These are phyloP conservation scores for Odontocolon sp. DNA, from an alignment of 2,888 invertebrate genomes.

Conservation along the genomic window DNA sequence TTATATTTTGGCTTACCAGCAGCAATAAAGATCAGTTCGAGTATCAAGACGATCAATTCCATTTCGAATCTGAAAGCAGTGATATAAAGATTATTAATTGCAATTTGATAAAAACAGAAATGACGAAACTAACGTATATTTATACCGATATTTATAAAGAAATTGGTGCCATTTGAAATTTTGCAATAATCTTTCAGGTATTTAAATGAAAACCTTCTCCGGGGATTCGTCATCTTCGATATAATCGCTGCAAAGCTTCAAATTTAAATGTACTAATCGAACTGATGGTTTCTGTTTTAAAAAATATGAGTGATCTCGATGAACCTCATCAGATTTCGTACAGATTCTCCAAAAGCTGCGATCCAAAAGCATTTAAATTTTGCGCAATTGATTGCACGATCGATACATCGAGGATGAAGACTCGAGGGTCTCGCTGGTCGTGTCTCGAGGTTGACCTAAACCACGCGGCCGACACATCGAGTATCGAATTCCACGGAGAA, in stretches of 20 bases:
- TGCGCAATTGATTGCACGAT: constrained; percentile 15
- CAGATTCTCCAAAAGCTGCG: background rate
- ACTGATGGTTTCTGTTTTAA: too few relatives aligned
- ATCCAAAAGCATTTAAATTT: constrained; percentile 1
- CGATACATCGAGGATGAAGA: constrained; percentile 27
- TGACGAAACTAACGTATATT: background rate
- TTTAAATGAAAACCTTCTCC: too few relatives aligned
- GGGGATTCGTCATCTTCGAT: too few relatives aligned
- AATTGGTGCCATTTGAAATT: too few relatives aligned
- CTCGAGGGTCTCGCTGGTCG: constrained; percentile 10
- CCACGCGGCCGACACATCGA: constrained; percentile 60
- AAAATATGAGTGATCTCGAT: too few relatives aligned
- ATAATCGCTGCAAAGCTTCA: too few relatives aligned
- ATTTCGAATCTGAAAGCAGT: constrained; percentile 50
- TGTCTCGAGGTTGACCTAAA: constrained; percentile 32
- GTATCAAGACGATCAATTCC: constrained; percentile 28
- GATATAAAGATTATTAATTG: background rate
- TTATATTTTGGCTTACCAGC: constrained; percentile 49
- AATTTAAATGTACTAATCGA: too few relatives aligned
- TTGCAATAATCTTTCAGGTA: too few relatives aligned
- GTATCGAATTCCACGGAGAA: constrained; percentile 55
- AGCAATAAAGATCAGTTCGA: constrained; percentile 47
- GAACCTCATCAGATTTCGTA: too few relatives aligned
- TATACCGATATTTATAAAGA: too few relatives aligned
- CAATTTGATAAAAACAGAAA: background rate